Conservation (phyloP, 2,797 vertebrate genomes). For the Sarcoramphus papa region DNA sequence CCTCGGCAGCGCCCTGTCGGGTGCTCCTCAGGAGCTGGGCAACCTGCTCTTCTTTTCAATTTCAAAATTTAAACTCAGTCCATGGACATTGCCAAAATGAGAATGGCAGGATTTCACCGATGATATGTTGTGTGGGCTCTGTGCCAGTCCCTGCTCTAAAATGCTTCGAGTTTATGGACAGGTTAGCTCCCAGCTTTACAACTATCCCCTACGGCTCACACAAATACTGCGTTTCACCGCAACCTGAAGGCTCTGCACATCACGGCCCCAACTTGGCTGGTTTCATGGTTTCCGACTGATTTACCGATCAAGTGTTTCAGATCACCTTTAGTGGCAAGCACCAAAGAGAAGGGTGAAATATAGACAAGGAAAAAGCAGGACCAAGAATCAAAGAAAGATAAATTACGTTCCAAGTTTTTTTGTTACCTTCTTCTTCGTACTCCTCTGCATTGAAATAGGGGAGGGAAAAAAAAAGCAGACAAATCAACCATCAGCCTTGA, state of each 20-base stretch:
- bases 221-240: neutral
- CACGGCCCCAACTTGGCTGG: fast-evolving
- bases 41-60: neutral
- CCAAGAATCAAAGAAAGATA: neutral
- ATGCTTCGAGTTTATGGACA: fast-evolving
- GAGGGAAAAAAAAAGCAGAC: constrained; percentile 13
- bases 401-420: constrained; percentile 33
- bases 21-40: neutral
- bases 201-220: neutral
- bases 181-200: neutral
- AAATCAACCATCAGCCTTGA: constrained; percentile 19
- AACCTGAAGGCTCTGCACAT: neutral
- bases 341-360: constrained; percentile 49
- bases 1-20: neutral
- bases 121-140: neutral
- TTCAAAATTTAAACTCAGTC: neutral
- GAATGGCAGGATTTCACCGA: neutral
- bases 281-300: neutral
- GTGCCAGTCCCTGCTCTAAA: neutral
- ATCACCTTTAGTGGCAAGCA: constrained; percentile 28
- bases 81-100: neutral
- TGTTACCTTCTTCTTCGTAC: constrained; percentile 88
- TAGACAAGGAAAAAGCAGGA: constrained; percentile 10
- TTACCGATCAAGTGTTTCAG: neutral
- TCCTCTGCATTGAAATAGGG: constrained; percentile 75